Percentiles rank a stretch among this genome's conserved stretches.
phyloP scores from a whole-genome alignment of 2,113 vertebrate genomes.

The Callopanchax toddi region DNA sequence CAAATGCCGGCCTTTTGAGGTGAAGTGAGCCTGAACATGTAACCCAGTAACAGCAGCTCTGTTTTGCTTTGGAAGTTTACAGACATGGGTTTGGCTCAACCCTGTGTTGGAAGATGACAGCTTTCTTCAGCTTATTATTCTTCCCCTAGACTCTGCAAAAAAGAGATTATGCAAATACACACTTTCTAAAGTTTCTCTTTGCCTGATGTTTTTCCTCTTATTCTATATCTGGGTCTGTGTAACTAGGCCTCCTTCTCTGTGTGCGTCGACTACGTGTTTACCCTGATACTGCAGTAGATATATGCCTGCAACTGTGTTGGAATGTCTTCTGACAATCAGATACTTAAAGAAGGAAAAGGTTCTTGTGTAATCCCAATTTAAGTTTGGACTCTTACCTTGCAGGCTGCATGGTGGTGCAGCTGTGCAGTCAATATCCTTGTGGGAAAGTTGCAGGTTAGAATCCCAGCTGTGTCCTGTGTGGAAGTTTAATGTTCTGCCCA shows the following conservation, averaged over 20 bases:
- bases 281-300: conserved; percentile 10
- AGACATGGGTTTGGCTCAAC: conserved; percentile 35
- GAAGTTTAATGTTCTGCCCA: too few relatives aligned
- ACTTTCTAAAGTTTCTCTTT: conserved; percentile 61
- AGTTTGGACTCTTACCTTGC: not conserved
- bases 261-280: conserved; percentile 9
- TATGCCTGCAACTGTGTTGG: conserved; percentile 20
- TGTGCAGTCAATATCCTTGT: too few relatives aligned
- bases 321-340: conserved; percentile 13
- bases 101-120: conserved; percentile 54
- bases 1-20: conserved; percentile 12
- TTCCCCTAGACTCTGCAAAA: conserved; percentile 60
- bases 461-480: too few relatives aligned
- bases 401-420: too few relatives aligned
- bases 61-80: conserved; percentile 41
- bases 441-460: too few relatives aligned
- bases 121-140: conserved; percentile 65
- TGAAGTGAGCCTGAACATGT: conserved; percentile 17
- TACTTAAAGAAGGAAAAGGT: not conserved
- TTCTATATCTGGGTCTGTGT: conserved; percentile 40
- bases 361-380: not conserved
- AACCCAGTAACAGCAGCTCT: not conserved
- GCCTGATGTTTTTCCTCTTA: conserved; percentile 24
- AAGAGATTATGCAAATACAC: conserved; percentile 72
- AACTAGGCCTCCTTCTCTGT: conserved; percentile 40